phyloP scores from a whole-genome alignment of 2,797 vertebrate species.

The Prunella strophiata region DNA sequence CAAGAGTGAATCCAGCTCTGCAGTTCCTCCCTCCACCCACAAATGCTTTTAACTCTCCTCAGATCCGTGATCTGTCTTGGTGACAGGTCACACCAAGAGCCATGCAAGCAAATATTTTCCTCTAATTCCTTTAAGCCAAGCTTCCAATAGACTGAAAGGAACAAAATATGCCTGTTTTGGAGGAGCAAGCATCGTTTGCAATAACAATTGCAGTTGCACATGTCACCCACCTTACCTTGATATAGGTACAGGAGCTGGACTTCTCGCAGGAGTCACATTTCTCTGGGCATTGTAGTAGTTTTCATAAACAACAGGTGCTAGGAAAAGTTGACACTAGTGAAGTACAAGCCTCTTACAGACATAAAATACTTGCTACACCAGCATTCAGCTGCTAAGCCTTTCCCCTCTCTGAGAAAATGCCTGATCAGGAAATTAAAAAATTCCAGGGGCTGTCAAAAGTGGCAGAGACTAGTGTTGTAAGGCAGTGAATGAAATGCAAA shows the following conservation, averaged over 20 bases:
- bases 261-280: conserved; percentile 57
- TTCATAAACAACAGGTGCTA: conserved; percentile 88
- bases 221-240: conserved; percentile 66
- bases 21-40: background rate
- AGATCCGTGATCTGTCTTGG: background rate
- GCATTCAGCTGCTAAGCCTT: background rate
- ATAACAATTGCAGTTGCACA: background rate
- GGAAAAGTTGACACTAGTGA: background rate
- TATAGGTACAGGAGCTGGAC: conserved; percentile 16
- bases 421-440: background rate
- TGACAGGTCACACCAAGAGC: background rate
- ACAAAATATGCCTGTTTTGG: background rate
- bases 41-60: background rate
- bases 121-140: background rate
- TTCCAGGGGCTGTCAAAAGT: background rate
- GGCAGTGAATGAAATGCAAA: background rate
- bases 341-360: background rate
- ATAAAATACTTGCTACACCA: background rate
- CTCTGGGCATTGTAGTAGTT: conserved; percentile 90
- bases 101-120: background rate
- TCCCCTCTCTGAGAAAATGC: background rate
- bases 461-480: background rate
- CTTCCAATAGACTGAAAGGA: background rate
- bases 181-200: background rate
- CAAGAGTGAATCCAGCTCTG: background rate